These are phyloP conservation scores for Potorous gilbertii DNA, from an alignment of 2,797 vertebrate genomes.

Conservation along the genomic window DNA sequence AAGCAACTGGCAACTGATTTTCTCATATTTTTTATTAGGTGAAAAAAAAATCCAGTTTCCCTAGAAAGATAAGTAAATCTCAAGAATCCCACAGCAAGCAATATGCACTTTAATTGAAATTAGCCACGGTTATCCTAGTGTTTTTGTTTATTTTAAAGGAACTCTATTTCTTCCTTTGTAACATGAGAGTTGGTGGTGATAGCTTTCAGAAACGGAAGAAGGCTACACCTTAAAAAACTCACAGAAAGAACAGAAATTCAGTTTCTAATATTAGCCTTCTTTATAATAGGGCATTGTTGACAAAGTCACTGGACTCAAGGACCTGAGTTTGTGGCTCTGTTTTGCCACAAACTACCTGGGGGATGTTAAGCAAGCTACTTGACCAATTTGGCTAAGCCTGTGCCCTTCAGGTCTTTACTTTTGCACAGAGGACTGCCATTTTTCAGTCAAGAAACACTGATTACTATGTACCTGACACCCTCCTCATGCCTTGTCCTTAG, in stretches of 20 bases:
- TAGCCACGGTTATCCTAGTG: neutral
- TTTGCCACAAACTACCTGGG: neutral
- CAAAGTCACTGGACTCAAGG: neutral
- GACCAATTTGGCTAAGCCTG: neutral
- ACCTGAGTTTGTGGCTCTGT: neutral
- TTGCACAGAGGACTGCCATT: neutral
- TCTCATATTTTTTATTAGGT: neutral
- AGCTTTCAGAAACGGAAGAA: conserved; percentile 53
- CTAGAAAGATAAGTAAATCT: neutral
- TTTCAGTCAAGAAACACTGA: neutral
- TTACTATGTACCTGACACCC: neutral
- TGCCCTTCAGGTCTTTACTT: neutral
- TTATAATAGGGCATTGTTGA: neutral
- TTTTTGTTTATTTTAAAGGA: neutral
- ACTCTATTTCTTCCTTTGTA: no score
- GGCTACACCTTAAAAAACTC: conserved; percentile 25
- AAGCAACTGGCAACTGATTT: neutral
- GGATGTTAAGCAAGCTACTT: neutral
- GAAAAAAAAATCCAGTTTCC: neutral
- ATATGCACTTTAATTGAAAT: neutral
- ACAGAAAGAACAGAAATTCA: neutral
- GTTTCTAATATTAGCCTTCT: neutral
- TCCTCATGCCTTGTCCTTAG: neutral
- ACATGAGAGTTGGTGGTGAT: neutral
- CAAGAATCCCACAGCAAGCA: neutral